Evolutionary conservation across 2,888 invertebrate species (phyloP).

Genomic region (Arge pagana): DNA sequence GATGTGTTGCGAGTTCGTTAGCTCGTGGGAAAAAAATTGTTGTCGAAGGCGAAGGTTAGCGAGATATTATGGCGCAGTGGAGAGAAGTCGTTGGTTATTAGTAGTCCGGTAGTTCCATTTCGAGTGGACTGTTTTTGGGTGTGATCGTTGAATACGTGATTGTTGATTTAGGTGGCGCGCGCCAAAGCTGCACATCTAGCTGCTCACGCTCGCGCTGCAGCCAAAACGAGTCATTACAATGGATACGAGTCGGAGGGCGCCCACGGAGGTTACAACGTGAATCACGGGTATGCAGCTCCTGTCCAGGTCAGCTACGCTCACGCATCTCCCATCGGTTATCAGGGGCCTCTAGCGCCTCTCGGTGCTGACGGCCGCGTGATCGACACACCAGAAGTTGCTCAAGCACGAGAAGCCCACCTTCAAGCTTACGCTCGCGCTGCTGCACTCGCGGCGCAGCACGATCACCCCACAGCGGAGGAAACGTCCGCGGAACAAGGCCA

Average conservation of each 20-base stretch:
- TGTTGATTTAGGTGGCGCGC: constrained; percentile 57
- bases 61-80: no score
- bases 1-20: no score
- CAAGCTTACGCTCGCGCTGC: constrained; percentile 42
- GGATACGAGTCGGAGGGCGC: constrained; percentile 32
- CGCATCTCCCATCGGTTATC: constrained; percentile 22
- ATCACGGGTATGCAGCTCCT: constrained; percentile 29
- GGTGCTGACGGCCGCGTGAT: constrained; percentile 47
- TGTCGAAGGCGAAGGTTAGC: no score
- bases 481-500: constrained; percentile 5
- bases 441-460: constrained; percentile 34
- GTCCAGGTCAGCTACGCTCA: constrained; percentile 39
- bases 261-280: constrained; percentile 29
- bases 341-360: constrained; percentile 44
- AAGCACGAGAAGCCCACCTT: constrained; percentile 49
- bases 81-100: no score
- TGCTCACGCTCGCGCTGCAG: constrained; percentile 50
- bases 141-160: no score
- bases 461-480: background rate
- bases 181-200: constrained; percentile 58
- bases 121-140: no score
- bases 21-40: no score
- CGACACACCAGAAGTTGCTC: constrained; percentile 53
- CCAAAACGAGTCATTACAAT: constrained; percentile 37
- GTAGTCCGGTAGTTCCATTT: no score